These are phyloP conservation scores for Orthonychiurus folsomi DNA, from an alignment of 2,888 invertebrate genomes.

Conservation along the genomic window DNA sequence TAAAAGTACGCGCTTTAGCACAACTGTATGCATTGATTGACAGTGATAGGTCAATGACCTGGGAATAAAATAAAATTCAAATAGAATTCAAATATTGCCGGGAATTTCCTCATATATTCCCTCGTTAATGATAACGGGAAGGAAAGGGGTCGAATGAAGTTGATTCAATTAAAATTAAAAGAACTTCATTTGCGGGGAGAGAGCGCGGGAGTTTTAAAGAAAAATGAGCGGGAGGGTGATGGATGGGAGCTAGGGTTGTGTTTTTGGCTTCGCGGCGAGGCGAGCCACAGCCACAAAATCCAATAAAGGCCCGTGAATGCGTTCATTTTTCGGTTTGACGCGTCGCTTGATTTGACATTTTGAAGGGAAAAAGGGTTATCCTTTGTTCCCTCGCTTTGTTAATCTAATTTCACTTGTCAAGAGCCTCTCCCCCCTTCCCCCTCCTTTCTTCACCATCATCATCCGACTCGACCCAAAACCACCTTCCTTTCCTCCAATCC, in stretches of 20 bases:
- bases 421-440: conserved; percentile 12
- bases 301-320: conserved; percentile 30
- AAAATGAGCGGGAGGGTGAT: not conserved
- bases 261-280: conserved; percentile 2
- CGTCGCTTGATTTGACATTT: conserved; percentile 24
- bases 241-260: not conserved
- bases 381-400: conserved; percentile 34
- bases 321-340: conserved; percentile 30
- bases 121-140: too few species aligned
- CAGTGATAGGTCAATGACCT: too few species aligned
- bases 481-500: not conserved
- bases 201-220: not conserved
- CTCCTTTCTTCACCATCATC: conserved; percentile 14
- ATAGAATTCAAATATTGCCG: too few species aligned
- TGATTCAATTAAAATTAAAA: too few species aligned
- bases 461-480: not conserved
- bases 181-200: too few species aligned
- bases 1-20: too few species aligned
- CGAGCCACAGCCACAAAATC: conserved; percentile 23
- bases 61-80: too few species aligned
- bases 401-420: conserved; percentile 41
- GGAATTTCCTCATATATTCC: too few species aligned
- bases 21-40: too few species aligned
- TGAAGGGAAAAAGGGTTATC: conserved; percentile 24
- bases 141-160: too few species aligned